These are phyloP conservation scores for Drosophila ananassae DNA, from an alignment of 1,140 invertebrate species.

Conservation along the genomic window DNA sequence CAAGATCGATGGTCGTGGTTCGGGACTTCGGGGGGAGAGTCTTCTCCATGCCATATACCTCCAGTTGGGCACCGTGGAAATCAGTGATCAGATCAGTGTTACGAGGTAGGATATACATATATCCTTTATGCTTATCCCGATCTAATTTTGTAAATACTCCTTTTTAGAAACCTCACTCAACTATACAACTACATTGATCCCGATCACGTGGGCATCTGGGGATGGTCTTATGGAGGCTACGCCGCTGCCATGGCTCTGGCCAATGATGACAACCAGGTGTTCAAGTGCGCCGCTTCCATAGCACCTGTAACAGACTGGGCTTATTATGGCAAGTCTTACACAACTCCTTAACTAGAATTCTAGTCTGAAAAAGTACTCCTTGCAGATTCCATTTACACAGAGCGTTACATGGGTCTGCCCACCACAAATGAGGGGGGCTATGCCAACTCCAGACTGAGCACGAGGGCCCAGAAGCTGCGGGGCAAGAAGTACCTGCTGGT, in stretches of 20 bases:
- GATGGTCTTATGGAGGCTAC: slow-evolving; percentile 98
- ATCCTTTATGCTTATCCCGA: background rate
- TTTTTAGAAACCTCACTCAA: slow-evolving; percentile 86
- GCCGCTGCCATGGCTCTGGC: slow-evolving; percentile 92
- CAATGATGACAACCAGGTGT: slow-evolving; percentile 88
- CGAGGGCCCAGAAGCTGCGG: slow-evolving; percentile 87
- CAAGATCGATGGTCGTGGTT: slow-evolving; percentile 94
- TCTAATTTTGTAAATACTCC: background rate
- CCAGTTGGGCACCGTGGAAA: slow-evolving; percentile 93
- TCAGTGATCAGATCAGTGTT: slow-evolving; percentile 90
- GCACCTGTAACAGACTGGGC: slow-evolving; percentile 95
- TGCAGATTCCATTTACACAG: slow-evolving; percentile 97
- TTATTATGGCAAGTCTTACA: slow-evolving; percentile 89
- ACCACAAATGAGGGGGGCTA: slow-evolving; percentile 92
- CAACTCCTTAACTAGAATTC: background rate
- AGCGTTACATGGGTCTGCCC: slow-evolving; percentile 96
- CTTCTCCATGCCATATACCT: slow-evolving; percentile 93
- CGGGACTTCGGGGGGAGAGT: slow-evolving; percentile 92
- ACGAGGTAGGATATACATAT: slow-evolving; percentile 83
- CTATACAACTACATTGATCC: slow-evolving; percentile 89
- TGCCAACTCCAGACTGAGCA: slow-evolving; percentile 89
- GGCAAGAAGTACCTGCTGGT: slow-evolving; percentile 93
- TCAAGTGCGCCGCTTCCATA: slow-evolving; percentile 97
- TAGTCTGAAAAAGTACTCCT: slow-evolving; percentile 34
- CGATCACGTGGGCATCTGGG: slow-evolving; percentile 90